Conservation (phyloP, 1,140 invertebrate species). For the Meloidogyne floridensis region DNA sequence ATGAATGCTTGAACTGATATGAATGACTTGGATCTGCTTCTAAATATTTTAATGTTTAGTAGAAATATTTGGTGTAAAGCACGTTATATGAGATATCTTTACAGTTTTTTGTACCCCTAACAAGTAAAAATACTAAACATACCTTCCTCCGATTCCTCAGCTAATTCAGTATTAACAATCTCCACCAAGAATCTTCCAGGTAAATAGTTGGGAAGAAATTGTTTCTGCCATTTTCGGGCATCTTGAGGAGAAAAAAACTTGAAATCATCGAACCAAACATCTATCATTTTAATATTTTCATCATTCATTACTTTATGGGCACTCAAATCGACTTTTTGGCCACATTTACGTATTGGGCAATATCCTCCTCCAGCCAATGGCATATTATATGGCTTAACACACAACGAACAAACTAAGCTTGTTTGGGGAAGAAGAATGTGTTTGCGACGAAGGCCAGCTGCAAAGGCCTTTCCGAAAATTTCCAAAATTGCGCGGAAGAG, state of each 20-base stretch:
- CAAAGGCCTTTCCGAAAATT: neutral
- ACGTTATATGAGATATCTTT: too few species aligned
- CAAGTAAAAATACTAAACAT: too few species aligned
- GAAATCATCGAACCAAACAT: neutral
- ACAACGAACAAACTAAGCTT: neutral
- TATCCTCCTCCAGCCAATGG: neutral
- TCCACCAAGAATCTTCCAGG: neutral
- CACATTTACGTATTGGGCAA: neutral
- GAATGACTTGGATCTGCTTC: neutral
- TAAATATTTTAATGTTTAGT: neutral
- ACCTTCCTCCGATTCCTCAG: neutral
- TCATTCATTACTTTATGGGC: conserved; percentile 5
- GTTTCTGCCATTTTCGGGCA: neutral
- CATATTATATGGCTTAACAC: neutral
- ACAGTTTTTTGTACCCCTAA: too few species aligned
- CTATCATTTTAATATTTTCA: neutral
- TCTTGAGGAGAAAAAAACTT: neutral
- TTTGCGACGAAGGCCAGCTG: neutral
- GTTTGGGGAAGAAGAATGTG: conserved; percentile 6
- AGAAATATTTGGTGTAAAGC: too few species aligned
- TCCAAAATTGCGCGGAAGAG: neutral
- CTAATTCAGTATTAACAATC: neutral
- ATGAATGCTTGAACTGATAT: neutral
- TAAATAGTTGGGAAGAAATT: neutral
- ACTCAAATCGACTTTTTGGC: neutral